phyloP scores from a whole-genome alignment of 2,888 invertebrate species.

The Chironomus riparius region DNA sequence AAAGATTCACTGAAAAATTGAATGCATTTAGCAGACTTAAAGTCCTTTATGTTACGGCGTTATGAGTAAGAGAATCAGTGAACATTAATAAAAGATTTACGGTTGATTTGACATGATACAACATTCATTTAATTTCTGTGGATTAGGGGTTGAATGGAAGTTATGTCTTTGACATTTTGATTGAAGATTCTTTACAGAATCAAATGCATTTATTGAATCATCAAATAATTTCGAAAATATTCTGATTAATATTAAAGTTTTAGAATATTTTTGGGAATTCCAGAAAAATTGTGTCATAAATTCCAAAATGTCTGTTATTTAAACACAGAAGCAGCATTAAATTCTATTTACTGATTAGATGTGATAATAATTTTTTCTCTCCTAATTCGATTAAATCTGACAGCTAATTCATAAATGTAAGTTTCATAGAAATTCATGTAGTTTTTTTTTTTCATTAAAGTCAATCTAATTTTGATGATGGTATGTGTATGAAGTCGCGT shows the following conservation, averaged over 20 bases:
- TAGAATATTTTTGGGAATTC: too few species aligned
- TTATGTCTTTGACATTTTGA: neutral
- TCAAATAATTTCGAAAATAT: too few species aligned
- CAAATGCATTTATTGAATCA: too few species aligned
- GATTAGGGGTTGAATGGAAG: neutral
- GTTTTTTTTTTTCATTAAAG: neutral
- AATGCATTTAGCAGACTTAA: neutral
- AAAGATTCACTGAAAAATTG: neutral
- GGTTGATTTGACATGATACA: constrained; percentile 10
- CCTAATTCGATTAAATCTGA: constrained; percentile 3
- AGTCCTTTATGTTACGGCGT: neutral
- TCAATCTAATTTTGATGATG: constrained; percentile 5
- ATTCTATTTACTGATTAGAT: constrained; percentile 1
- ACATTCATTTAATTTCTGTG: neutral
- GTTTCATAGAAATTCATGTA: neutral
- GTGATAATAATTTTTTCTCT: neutral
- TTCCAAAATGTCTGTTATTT: too few species aligned
- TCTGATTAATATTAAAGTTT: too few species aligned
- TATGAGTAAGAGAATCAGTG: neutral
- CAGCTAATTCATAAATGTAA: neutral
- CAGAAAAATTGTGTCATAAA: too few species aligned
- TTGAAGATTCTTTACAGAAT: neutral
- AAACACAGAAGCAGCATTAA: neutral
- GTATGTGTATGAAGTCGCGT: neutral
- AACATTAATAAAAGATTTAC: constrained; percentile 16